phyloP scores from a whole-genome alignment of 2,888 invertebrate species.

The Brenthis daphne region DNA sequence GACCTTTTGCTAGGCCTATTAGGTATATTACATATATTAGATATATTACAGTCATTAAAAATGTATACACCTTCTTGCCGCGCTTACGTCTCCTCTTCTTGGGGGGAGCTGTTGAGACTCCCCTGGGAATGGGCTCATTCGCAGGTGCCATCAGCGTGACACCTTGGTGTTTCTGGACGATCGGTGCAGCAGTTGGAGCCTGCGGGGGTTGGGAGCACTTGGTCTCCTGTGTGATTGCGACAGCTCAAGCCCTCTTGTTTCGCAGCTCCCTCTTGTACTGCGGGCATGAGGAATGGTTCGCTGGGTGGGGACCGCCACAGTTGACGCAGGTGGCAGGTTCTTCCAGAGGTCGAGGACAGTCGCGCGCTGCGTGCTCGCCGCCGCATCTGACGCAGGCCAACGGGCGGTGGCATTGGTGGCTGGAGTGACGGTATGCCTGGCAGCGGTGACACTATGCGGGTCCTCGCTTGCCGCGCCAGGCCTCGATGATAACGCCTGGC shows the following conservation, averaged over 20 bases:
- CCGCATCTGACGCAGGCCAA: not conserved
- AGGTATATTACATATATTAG: no score
- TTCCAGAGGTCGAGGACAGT: not conserved
- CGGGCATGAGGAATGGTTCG: not conserved
- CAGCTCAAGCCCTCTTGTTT: not conserved
- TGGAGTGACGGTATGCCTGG: no score
- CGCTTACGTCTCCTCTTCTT: no score
- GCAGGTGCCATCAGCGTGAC: not conserved
- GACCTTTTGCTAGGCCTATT: no score
- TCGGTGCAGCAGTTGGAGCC: not conserved
- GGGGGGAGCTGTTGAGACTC: not conserved
- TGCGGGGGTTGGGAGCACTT: not conserved
- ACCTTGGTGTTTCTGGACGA: not conserved
- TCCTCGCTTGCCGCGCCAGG: no score
- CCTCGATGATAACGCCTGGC: no score
- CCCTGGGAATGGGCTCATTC: not conserved
- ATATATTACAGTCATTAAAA: no score
- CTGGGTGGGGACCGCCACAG: not conserved
- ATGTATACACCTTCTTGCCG: no score
- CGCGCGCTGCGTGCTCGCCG: not conserved
- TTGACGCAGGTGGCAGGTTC: not conserved
- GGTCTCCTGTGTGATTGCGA: not conserved
- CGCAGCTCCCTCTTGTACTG: not conserved
- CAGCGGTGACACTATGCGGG: no score
- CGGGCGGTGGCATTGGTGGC: not conserved